Conservation (phyloP, 2,113 vertebrate species). For the Felis chaus region DNA sequence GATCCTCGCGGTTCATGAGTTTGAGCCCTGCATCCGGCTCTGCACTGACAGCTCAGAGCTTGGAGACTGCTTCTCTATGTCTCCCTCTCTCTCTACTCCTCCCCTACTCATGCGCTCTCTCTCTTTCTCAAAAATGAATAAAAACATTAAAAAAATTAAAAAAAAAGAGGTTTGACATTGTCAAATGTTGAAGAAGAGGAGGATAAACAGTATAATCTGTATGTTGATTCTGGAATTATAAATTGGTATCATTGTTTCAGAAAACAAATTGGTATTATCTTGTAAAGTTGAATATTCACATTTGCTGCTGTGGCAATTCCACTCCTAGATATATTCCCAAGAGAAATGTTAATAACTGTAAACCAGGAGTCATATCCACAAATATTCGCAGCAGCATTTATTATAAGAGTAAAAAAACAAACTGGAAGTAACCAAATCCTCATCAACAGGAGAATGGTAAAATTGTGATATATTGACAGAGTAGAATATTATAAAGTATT, state of each 20-base stretch:
- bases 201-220: neutral
- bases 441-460: neutral
- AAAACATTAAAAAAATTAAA: too few relatives aligned
- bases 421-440: neutral
- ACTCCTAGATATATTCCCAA: neutral
- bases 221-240: neutral
- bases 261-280: neutral
- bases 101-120: too few relatives aligned
- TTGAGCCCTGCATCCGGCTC: too few relatives aligned
- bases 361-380: neutral
- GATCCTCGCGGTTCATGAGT: too few relatives aligned
- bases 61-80: too few relatives aligned
- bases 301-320: neutral
- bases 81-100: too few relatives aligned
- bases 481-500: neutral
- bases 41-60: too few relatives aligned
- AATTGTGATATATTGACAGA: neutral
- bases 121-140: too few relatives aligned
- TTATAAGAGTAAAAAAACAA: neutral
- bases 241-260: neutral
- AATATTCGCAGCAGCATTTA: neutral
- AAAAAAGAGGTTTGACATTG: neutral
- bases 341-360: neutral
- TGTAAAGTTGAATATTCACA: conserved; percentile 16
- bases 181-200: neutral